phyloP scores from a whole-genome alignment of 2,888 invertebrate species.

The Falcaria lacertinaria region DNA sequence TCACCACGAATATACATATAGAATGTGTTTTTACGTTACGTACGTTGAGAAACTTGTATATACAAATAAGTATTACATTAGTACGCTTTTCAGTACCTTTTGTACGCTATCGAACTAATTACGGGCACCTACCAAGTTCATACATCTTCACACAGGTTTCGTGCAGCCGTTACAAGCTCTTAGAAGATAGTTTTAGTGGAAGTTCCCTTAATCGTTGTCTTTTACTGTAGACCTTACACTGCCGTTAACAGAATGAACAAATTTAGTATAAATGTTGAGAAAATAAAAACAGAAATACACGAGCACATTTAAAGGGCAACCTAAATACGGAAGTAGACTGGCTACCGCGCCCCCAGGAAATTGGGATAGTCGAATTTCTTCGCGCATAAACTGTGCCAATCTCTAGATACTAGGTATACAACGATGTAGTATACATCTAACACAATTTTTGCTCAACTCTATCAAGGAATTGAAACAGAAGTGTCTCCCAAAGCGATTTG shows the following conservation, averaged over 20 bases:
- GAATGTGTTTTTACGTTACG: too few relatives aligned
- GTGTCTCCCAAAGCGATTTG: constrained; percentile 47
- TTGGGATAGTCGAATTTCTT: neutral
- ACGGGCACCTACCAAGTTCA: neutral
- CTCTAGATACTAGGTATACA: neutral
- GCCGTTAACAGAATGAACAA: too few relatives aligned
- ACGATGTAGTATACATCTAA: constrained; percentile 32
- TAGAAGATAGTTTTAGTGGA: neutral
- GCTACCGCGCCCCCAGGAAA: neutral
- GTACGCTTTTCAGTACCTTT: neutral
- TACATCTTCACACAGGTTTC: neutral
- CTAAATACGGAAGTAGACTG: neutral
- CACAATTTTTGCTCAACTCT: constrained; percentile 58
- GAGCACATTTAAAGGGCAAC: neutral
- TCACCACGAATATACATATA: too few relatives aligned
- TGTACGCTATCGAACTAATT: neutral
- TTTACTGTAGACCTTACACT: too few relatives aligned
- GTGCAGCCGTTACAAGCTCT: neutral
- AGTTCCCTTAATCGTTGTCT: neutral
- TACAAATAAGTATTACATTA: too few relatives aligned
- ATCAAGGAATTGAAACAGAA: constrained; percentile 68
- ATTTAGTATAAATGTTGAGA: neutral
- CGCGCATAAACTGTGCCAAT: neutral
- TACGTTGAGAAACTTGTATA: too few relatives aligned
- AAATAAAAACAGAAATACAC: neutral